These are phyloP conservation scores for Alouatta palliata DNA, from an alignment of 2,113 vertebrate genomes.

Conservation along the genomic window DNA sequence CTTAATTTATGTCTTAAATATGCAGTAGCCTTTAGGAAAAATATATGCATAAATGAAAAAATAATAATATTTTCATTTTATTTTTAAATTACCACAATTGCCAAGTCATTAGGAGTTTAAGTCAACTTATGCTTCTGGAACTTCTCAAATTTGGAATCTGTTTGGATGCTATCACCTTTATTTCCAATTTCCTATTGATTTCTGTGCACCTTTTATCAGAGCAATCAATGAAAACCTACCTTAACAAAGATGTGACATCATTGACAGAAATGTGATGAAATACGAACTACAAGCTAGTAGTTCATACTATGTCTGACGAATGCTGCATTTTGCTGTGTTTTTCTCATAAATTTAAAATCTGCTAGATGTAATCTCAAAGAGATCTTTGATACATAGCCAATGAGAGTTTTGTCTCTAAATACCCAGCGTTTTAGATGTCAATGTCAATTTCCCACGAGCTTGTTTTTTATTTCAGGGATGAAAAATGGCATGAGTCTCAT, in stretches of 20 bases:
- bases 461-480: constrained; percentile 44
- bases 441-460: neutral
- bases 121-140: neutral
- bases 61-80: neutral
- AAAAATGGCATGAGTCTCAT: constrained; percentile 5
- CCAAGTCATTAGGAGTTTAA: neutral
- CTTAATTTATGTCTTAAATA: neutral
- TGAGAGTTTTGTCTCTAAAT: constrained; percentile 8
- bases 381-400: neutral
- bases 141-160: neutral
- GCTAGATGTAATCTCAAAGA: neutral
- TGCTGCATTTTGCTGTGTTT: constrained; percentile 37
- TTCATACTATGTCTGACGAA: constrained; percentile 21
- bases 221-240: neutral
- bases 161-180: neutral
- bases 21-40: neutral
- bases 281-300: constrained; percentile 1
- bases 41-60: neutral
- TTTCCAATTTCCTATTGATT: constrained; percentile 37
- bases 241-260: constrained; percentile 33
- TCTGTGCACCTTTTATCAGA: constrained; percentile 17
- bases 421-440: neutral
- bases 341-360: constrained; percentile 44
- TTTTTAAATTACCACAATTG: neutral
- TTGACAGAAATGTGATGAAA: neutral